Percentiles rank a stretch among this genome's conserved stretches.
Conservation (phyloP, 2,797 vertebrate species). For the Streptopelia turtur region DNA sequence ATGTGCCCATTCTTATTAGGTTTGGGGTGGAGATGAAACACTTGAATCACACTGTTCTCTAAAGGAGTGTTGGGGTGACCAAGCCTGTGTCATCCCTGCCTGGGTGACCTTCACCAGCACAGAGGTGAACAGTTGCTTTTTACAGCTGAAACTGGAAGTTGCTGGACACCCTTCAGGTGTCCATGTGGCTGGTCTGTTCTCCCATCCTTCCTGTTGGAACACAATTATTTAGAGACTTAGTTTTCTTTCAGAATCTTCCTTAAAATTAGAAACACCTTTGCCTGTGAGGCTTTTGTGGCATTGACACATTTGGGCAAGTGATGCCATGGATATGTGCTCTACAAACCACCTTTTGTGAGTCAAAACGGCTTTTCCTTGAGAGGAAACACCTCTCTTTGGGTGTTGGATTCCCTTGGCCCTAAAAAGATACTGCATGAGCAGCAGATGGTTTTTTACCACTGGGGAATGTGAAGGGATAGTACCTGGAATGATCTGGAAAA, state of each 20-base stretch:
- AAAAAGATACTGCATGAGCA: accelerated
- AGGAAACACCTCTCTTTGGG: neutral
- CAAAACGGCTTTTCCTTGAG: neutral
- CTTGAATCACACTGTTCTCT: accelerated
- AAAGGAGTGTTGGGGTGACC: too few species aligned
- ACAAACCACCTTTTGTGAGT: neutral
- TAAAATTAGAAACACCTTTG: neutral
- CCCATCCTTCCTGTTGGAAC: neutral
- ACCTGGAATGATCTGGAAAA: too few species aligned
- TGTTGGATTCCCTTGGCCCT: neutral
- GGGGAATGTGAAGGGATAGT: accelerated
- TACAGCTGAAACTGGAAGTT: neutral
- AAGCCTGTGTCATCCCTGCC: too few species aligned
- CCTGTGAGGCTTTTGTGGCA: neutral
- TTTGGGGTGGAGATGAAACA: neutral
- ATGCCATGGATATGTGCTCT: accelerated
- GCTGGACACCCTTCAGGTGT: neutral
- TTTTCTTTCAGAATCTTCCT: neutral
- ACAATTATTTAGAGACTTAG: neutral
- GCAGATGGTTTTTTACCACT: neutral
- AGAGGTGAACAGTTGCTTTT: neutral
- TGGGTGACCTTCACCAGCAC: too few species aligned
- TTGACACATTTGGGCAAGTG: accelerated
- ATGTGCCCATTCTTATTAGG: accelerated
- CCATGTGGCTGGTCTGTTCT: neutral